phyloP scores from a whole-genome alignment of 2,113 vertebrate species.

The Spizaetus ornatus region DNA sequence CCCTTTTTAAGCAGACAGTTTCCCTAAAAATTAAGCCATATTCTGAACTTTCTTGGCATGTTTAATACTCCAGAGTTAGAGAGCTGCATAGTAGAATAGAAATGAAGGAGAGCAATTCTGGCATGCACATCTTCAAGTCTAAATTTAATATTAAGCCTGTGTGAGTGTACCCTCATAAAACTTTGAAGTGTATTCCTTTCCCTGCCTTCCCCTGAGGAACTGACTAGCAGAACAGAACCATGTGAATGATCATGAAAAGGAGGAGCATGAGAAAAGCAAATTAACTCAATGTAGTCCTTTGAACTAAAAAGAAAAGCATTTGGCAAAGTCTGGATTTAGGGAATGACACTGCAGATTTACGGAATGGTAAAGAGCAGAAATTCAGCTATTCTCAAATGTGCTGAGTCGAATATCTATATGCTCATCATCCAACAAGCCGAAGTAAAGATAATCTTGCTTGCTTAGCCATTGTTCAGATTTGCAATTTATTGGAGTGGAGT shows the following conservation, averaged over 20 bases:
- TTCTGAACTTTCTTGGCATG: background rate
- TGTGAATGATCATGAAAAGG: background rate
- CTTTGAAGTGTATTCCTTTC: conserved; percentile 34
- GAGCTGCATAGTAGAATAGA: background rate
- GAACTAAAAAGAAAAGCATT: conserved; percentile 1
- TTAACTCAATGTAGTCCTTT: background rate
- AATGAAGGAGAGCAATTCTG: background rate
- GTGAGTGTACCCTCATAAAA: conserved; percentile 34
- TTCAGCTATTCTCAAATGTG: background rate
- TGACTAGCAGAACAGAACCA: background rate
- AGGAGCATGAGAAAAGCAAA: background rate
- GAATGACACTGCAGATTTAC: conserved; percentile 4
- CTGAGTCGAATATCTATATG: background rate
- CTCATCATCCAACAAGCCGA: background rate
- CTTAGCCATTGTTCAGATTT: background rate
- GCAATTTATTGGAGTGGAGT: background rate
- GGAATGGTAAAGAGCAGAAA: background rate
- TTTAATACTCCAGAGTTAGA: background rate
- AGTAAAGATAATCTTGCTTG: background rate
- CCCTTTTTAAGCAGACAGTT: background rate
- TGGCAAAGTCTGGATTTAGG: conserved; percentile 3
- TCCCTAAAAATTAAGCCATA: background rate
- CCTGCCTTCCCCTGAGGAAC: background rate
- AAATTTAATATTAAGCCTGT: conserved; percentile 44
- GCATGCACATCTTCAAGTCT: background rate